Evolutionary conservation across 2,888 invertebrate genomes (phyloP), one percentile per base, ranked within the genome.

Genomic region (Melinaea marsaeus): DNA sequence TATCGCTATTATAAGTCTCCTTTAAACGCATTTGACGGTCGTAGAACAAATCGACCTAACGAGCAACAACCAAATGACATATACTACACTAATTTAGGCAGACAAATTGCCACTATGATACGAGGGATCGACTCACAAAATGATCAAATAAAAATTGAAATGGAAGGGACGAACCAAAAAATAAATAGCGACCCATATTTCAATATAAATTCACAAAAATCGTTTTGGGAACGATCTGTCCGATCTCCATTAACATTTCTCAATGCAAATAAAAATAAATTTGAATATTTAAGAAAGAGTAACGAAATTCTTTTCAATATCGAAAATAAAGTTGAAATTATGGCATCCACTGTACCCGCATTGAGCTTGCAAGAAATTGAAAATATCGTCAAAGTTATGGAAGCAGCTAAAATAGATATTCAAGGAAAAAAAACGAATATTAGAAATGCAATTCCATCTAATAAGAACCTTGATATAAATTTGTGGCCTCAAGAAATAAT

Each of bases 221-320:
- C 86, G 3, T 87, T 81, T 71, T 89, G 88, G 88, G 90, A 90
- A 62, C 79, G 89, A 70, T 85, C 81, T 59, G 80, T 85, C 2
- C 79, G 90, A 69, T 89, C 90, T 9, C 86, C 87, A 2, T 66
- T 82, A 32, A 74, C 77, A 64, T 63, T 66, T 5, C 58, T 71
- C n/a, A 60, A 70, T 64, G 66, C 64, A 46, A 71, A 71, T 67
- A 69, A 65, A 48, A 73, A 72, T 63, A 78, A 76, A 69, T 68
- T 74, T 57, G 73, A 77, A 4, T 69, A 74, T 63, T 63, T 76
- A 1, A 79, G 75, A 63, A 75, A 74, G 33, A 84, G 81, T 62
- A 80, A 82, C 64, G 86, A 88, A 72, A 70, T 81, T 65, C 76
- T 89, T 55, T 79, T 79, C 34, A 79, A 83, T 64, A 76, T 90